phyloP scores from a whole-genome alignment of 37 sponge, comb jelly and placozoan species.

The Cladorhizidae sp. region DNA sequence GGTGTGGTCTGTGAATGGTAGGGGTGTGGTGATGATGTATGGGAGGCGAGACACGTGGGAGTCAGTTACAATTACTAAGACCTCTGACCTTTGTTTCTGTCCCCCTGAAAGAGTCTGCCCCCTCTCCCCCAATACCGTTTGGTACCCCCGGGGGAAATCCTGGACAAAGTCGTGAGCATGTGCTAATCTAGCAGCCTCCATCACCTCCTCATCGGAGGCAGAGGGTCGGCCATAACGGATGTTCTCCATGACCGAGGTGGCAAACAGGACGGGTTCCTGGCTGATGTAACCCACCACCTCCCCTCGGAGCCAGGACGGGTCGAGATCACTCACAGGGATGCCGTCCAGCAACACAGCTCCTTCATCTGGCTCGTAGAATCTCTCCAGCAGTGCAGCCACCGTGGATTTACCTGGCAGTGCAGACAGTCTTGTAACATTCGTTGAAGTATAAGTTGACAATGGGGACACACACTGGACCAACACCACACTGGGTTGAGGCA shows the following conservation, averaged over 20 bases:
- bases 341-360: constrained; percentile 28
- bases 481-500: no score
- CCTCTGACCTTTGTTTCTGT: constrained; percentile 90
- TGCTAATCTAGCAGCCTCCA: constrained; percentile 72
- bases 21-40: no score
- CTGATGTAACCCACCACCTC: constrained; percentile 86
- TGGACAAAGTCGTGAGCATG: constrained; percentile 86
- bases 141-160: constrained; percentile 81
- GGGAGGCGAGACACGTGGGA: no score
- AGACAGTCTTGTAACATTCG: neutral
- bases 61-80: neutral
- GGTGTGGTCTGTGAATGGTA: no score
- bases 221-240: constrained; percentile 85
- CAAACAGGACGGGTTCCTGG: constrained; percentile 96
- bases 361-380: constrained; percentile 82
- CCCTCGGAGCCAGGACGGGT: constrained; percentile 87
- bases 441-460: no score
- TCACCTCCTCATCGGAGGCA: constrained; percentile 81
- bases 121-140: constrained; percentile 86
- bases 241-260: constrained; percentile 84
- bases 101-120: constrained; percentile 90
- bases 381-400: constrained; percentile 86
- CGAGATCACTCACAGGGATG: constrained; percentile 40
- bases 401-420: constrained; percentile 85
- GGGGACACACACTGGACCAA: no score